phyloP scores from a whole-genome alignment of 2,113 vertebrate genomes.

The Cynoglossus semilaevis region DNA sequence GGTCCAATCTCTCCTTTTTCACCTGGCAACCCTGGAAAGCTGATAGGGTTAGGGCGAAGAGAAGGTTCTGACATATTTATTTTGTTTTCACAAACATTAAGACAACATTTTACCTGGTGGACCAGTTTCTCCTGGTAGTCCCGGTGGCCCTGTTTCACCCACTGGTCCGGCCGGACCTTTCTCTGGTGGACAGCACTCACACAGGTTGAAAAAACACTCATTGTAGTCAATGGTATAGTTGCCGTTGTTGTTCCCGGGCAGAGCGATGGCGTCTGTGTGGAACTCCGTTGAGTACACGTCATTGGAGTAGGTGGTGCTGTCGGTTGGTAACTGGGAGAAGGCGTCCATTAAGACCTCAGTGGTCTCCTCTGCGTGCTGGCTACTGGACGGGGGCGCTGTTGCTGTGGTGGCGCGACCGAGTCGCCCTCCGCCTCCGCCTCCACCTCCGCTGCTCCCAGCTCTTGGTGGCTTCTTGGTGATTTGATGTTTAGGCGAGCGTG shows the following conservation, averaged over 20 bases:
- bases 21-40: conserved; percentile 80
- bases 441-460: conserved; percentile 33
- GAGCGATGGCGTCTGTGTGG: conserved; percentile 64
- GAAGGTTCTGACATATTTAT: not conserved
- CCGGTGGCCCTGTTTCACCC: conserved; percentile 75
- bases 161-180: conserved; percentile 75
- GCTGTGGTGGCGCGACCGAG: conserved; percentile 54
- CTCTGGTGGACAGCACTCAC: conserved; percentile 84
- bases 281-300: conserved; percentile 63
- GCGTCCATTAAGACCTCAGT: conserved; percentile 68
- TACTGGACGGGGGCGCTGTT: conserved; percentile 34
- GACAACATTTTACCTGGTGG: conserved; percentile 71
- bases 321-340: conserved; percentile 43
- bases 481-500: conserved; percentile 73
- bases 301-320: conserved; percentile 62
- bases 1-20: conserved; percentile 79
- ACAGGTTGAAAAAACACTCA: conserved; percentile 90
- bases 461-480: conserved; percentile 79
- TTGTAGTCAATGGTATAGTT: conserved; percentile 83
- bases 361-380: conserved; percentile 48
- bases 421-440: conserved; percentile 22
- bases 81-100: not conserved
- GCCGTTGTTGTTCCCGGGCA: conserved; percentile 68
- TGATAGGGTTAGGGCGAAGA: not conserved
- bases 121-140: conserved; percentile 76